Evolutionary conservation across 2,888 invertebrate species (phyloP), one percentile per base, ranked within the genome.

Genomic region (Drosophila tripunctata): DNA sequence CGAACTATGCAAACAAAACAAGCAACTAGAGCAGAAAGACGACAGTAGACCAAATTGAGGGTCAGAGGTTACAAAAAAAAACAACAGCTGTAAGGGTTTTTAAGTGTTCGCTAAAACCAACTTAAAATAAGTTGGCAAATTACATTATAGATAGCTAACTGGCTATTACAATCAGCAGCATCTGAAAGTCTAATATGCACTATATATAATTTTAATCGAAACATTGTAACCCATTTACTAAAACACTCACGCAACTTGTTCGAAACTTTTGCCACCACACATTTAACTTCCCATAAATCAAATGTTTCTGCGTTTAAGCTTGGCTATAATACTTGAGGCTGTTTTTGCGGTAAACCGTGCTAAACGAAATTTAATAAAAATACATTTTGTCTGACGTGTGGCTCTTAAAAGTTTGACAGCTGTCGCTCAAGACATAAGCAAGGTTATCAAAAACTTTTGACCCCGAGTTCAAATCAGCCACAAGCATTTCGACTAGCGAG

Each of bases 1-100:
- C 75, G 27, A 27, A 41, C 41, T 78, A 65, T 57, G 75, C 62
- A 66, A 62, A 54, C 61, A 30, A 67, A 72, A 50, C 67, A 63
- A 48, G 47, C 51, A 55, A 61, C 38, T 41, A 5, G 68, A 61
- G 56, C 65, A 55, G 50, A 41, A 54, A 60, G 43, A 22, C 12
- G 33, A 79, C n/a, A n/a, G 61, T 47, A 48, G 51, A 21, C 41
- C 56, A 52, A 64, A 35, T 22, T 14, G 36, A 6, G 3, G 15
- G 7, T 12, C 30, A 24, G 8, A 27, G 22, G 5, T 1, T 31
- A 7, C 6, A 30, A 4, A 14, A 30, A 4, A 14, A 36, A 38
- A 38, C 35, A 50, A 55, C 48, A 58, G 27, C 48, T 70, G 56
- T 22, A 15, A 19, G 1, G 4, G 8, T 5, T 14, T 33, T 31